Evolutionary conservation across 2,113 vertebrate species (phyloP).

Genomic region (Hyperopisus bebe): DNA sequence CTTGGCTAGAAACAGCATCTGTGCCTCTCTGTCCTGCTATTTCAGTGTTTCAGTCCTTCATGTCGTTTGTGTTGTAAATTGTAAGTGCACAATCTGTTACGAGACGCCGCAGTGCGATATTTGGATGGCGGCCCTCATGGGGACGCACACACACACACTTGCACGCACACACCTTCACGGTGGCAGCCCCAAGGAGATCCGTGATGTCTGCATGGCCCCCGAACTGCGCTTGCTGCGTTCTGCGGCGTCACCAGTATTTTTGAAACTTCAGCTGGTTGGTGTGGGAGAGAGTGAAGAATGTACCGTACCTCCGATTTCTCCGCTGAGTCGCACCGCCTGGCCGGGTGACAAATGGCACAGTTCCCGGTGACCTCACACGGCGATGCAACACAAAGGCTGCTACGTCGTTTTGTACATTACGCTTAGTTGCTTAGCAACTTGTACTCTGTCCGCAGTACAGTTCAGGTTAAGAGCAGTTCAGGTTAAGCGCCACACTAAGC

Average conservation of each 20-base stretch:
- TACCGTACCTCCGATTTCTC: not conserved
- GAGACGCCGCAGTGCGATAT: slow-evolving; percentile 11
- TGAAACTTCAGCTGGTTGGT: slow-evolving; percentile 16
- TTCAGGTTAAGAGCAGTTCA: not conserved
- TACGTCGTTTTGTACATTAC: not conserved
- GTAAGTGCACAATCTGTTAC: slow-evolving; percentile 18
- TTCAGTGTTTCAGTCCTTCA: not conserved
- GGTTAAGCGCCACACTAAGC: not conserved
- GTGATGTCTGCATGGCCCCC: not conserved
- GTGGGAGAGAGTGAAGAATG: not conserved
- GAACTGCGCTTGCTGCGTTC: not conserved
- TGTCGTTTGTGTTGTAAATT: not conserved
- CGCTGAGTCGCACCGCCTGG: not conserved
- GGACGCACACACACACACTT: not conserved
- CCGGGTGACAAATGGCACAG: not conserved
- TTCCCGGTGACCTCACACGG: not conserved
- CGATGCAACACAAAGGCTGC: not conserved
- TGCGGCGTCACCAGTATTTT: slow-evolving; percentile 1
- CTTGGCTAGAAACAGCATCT: slow-evolving; percentile 11
- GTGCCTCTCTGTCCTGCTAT: slow-evolving; percentile 25
- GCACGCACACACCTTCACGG: not conserved
- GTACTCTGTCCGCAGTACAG: not conserved
- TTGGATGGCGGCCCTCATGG: not conserved
- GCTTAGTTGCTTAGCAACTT: not conserved
- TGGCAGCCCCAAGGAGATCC: not conserved